phyloP scores from a whole-genome alignment of 2,113 vertebrate genomes.

The Hippocampus guttulatus region DNA sequence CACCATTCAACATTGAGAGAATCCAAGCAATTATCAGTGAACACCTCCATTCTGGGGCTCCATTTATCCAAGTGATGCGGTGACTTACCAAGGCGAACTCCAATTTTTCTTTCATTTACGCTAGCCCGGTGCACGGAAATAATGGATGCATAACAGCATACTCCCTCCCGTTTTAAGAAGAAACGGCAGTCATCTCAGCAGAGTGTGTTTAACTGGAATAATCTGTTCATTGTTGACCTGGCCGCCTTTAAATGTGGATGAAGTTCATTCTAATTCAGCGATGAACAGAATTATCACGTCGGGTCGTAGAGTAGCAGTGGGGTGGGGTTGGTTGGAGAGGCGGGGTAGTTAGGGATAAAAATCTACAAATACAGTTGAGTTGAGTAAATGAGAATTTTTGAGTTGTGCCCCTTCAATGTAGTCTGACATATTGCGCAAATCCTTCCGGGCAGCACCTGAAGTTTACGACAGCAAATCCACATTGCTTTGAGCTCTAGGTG shows the following conservation, averaged over 20 bases:
- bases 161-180: constrained; percentile 25
- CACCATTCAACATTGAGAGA: constrained; percentile 61
- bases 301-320: not conserved
- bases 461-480: not conserved
- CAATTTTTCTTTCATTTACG: constrained; percentile 48
- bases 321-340: not conserved
- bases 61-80: constrained; percentile 34
- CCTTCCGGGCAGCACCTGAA: not conserved
- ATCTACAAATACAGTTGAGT: not conserved
- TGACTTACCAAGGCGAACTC: constrained; percentile 51
- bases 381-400: not conserved
- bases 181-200: constrained; percentile 10
- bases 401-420: not conserved
- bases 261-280: constrained; percentile 39
- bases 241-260: not conserved
- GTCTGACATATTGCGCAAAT: not conserved
- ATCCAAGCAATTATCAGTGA: constrained; percentile 59
- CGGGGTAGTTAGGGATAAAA: not conserved
- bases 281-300: not conserved
- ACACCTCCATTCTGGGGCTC: constrained; percentile 41
- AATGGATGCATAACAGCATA: constrained; percentile 25
- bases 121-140: constrained; percentile 16
- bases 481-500: not conserved
- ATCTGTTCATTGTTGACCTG: not conserved
- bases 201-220: not conserved